Percentiles rank a stretch among this genome's conserved stretches.
Conservation (phyloP, 2,113 vertebrate species). For the Urocitellus parryii region DNA sequence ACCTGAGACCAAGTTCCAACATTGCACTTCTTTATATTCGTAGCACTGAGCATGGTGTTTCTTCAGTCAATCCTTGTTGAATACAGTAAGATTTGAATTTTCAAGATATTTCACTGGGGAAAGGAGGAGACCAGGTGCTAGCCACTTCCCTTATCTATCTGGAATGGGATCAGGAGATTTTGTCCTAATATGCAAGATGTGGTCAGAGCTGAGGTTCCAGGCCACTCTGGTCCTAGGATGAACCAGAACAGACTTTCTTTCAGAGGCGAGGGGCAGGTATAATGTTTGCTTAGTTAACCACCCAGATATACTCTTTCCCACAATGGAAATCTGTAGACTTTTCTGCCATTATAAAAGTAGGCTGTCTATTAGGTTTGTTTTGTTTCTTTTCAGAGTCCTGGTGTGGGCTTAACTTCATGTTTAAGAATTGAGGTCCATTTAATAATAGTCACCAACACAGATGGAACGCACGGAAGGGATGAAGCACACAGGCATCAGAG, state of each 20-base stretch:
- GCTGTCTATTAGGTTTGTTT: neutral
- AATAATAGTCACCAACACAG: neutral
- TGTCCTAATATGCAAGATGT: neutral
- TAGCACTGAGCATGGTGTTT: neutral
- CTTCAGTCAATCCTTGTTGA: neutral
- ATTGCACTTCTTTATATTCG: neutral
- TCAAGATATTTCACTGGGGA: neutral
- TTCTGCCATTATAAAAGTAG: neutral
- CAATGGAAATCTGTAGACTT: neutral
- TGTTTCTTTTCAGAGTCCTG: neutral
- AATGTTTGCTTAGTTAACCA: neutral
- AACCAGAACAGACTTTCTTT: neutral
- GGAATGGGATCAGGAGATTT: neutral
- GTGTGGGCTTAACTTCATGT: neutral
- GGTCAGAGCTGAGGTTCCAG: slow-evolving; percentile 5
- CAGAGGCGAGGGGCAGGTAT: neutral
- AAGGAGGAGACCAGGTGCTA: neutral
- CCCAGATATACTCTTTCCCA: neutral
- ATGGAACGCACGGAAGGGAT: neutral
- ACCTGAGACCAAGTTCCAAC: neutral
- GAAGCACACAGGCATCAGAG: neutral
- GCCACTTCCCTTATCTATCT: neutral
- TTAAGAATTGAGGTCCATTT: neutral
- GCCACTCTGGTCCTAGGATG: neutral
- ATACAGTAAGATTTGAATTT: neutral